Conservation (phyloP, 2,797 vertebrate genomes). For the Rhyacichthys aspro region DNA sequence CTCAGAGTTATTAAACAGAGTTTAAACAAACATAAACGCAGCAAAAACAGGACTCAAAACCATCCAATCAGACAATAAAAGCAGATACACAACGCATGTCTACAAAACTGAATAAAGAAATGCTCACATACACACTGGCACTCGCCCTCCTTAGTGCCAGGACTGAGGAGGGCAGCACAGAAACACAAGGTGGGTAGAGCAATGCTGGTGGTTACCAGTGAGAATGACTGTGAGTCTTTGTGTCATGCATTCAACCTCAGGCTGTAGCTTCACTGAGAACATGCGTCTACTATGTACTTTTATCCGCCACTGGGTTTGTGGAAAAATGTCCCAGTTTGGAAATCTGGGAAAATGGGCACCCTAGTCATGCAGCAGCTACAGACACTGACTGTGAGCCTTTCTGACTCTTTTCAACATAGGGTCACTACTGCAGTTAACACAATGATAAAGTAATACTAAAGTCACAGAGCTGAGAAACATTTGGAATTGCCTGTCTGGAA, state of each 20-base stretch:
- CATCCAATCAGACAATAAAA: conserved; percentile 25
- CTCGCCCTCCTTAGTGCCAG: no score
- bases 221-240: conserved; percentile 24
- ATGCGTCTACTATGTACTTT: no score
- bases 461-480: no score
- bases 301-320: no score
- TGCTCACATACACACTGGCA: conserved; percentile 31
- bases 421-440: no score
- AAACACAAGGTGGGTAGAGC: conserved; percentile 9
- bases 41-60: conserved; percentile 35
- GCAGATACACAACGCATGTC: no score
- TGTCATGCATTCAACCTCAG: no score
- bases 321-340: no score
- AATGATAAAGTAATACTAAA: neutral
- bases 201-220: conserved; percentile 28
- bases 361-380: conserved; percentile 67
- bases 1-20: neutral
- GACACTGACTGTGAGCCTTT: conserved; percentile 33
- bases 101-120: conserved; percentile 29
- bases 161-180: conserved; percentile 21
- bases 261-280: no score
- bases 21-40: conserved; percentile 7
- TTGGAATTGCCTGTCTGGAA: no score
- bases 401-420: no score
- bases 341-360: no score